Evolutionary conservation across 2,113 vertebrate species (phyloP).

Genomic region (Heteronetta atricapilla): DNA sequence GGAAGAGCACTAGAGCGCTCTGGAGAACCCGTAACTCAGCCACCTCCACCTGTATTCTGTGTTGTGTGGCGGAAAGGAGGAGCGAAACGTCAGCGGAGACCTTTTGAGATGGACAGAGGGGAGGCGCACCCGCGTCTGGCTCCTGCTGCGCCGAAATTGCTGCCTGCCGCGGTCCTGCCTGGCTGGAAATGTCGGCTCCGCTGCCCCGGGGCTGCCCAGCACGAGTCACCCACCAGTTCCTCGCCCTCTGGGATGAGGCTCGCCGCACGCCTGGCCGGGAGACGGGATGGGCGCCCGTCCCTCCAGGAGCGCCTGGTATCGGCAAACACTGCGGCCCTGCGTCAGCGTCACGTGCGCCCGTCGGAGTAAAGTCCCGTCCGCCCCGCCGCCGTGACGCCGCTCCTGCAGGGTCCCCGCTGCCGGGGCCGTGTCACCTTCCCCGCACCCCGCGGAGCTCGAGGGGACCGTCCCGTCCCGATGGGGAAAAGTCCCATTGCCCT

Average conservation of each 20-base stretch:
- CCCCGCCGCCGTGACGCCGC: accelerated
- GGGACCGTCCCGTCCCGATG: neutral
- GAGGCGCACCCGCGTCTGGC: neutral
- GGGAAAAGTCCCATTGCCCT: neutral
- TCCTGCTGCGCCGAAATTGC: neutral
- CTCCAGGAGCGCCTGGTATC: neutral
- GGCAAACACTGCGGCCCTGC: neutral
- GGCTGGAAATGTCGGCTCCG: accelerated
- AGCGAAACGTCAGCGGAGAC: neutral
- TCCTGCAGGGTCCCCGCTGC: neutral
- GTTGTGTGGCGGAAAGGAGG: neutral
- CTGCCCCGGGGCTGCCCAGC: neutral
- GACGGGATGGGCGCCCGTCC: neutral
- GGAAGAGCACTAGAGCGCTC: neutral
- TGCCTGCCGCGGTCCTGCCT: neutral
- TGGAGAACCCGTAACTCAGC: neutral
- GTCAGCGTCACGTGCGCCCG: accelerated
- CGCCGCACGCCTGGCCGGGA: accelerated
- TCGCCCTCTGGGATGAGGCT: neutral
- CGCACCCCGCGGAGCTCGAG: neutral
- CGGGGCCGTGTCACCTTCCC: neutral
- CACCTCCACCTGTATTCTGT: neutral
- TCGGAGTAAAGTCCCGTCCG: neutral
- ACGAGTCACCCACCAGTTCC: neutral
- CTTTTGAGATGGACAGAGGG: neutral